Conservation (phyloP, 2,113 vertebrate genomes). For the Budorcas taxicolor region DNA sequence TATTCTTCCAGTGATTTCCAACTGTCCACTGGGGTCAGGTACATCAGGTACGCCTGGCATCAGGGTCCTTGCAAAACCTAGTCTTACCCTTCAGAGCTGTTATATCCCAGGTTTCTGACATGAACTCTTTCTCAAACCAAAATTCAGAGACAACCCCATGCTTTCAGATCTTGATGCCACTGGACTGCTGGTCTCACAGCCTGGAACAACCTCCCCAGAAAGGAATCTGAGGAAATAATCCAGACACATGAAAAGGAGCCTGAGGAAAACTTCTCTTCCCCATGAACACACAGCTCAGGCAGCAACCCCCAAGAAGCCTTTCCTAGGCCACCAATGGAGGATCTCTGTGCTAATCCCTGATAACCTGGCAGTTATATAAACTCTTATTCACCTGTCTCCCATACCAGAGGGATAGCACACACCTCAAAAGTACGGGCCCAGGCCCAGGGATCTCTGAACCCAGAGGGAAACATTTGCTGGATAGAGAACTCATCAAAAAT, state of each 20-base stretch:
- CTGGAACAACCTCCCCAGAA: not conserved
- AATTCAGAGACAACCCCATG: not conserved
- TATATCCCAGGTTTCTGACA: not conserved
- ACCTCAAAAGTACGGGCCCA: not conserved
- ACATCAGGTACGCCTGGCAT: not conserved
- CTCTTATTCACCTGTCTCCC: not conserved
- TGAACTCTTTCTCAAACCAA: not conserved
- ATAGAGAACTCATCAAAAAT: not conserved
- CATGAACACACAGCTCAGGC: not conserved
- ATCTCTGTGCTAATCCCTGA: not conserved
- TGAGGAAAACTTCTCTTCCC: not conserved
- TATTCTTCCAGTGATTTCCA: not conserved
- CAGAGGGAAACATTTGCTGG: not conserved
- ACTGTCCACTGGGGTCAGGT: too few relatives aligned
- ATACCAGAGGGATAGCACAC: not conserved
- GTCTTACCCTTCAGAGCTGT: not conserved
- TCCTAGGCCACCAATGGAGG: not conserved
- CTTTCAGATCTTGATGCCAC: not conserved
- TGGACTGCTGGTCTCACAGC: not conserved
- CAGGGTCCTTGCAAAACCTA: not conserved
- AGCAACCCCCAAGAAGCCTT: not conserved
- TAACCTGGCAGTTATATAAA: not conserved
- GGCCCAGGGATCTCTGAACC: not conserved
- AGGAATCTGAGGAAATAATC: not conserved
- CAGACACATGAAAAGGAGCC: not conserved